phyloP scores from a whole-genome alignment of 1,140 invertebrate genomes.

The Leptinotarsa lineolata region DNA sequence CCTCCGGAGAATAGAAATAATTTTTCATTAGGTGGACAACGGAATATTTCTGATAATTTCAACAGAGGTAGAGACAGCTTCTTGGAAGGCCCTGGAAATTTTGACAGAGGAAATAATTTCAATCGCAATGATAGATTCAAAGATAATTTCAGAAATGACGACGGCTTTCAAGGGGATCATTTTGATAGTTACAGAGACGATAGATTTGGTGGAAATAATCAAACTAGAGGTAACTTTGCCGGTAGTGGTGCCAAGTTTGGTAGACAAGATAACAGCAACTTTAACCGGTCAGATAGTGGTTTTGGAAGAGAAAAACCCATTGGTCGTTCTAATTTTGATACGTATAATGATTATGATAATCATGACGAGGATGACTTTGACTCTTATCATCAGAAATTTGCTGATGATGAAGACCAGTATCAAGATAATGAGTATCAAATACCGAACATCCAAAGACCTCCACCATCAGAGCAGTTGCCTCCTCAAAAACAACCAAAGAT shows the following conservation, averaged over 20 bases:
- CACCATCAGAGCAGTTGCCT: not conserved
- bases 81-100: not conserved
- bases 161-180: slow-evolving; percentile 24
- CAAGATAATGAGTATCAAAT: not conserved
- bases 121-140: slow-evolving; percentile 27
- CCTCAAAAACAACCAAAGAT: slow-evolving; percentile 6
- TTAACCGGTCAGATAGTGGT: not conserved
- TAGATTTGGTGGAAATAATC: slow-evolving; percentile 1
- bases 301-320: not conserved
- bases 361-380: slow-evolving; percentile 37
- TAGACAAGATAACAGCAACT: not conserved
- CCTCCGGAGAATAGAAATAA: slow-evolving; percentile 13
- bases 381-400: slow-evolving; percentile 38
- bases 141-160: slow-evolving; percentile 22
- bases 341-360: slow-evolving; percentile 21
- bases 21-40: slow-evolving; percentile 20
- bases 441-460: not conserved
- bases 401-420: slow-evolving; percentile 26
- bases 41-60: slow-evolving; percentile 10
- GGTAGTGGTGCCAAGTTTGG: slow-evolving; percentile 14
- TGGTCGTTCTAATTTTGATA: not conserved
- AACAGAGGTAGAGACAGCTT: slow-evolving; percentile 12
- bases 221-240: not conserved
- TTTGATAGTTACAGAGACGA: slow-evolving; percentile 18
- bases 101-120: slow-evolving; percentile 19